A percentile compares a stretch with the other conserved stretches of the same genome.
phyloP scores from a whole-genome alignment of 2,797 vertebrate genomes.

The Pygocentrus nattereri region DNA sequence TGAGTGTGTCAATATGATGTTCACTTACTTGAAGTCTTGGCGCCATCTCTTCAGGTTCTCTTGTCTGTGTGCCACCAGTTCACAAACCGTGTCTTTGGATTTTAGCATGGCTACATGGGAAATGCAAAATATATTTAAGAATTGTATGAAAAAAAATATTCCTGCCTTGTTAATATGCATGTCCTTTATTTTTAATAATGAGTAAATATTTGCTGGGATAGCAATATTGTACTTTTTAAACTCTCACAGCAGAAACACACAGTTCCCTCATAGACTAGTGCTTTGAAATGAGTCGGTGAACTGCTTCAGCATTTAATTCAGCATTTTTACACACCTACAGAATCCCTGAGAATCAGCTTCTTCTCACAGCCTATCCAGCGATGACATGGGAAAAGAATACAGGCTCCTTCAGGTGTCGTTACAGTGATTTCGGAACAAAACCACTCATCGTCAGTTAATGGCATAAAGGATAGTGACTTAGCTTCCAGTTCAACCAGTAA shows the following conservation, averaged over 20 bases:
- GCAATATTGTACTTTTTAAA: not conserved
- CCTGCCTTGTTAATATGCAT: too few species aligned
- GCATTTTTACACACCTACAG: slow-evolving; percentile 21
- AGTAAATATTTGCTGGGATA: not conserved
- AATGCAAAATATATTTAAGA: not conserved
- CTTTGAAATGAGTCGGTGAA: not conserved
- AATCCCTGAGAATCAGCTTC: slow-evolving; percentile 9
- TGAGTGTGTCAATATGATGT: too few species aligned
- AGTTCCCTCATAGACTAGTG: too few species aligned
- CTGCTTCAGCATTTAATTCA: not conserved
- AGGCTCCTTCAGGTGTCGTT: slow-evolving; percentile 23
- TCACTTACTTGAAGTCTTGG: slow-evolving; percentile 3
- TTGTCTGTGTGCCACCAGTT: slow-evolving; percentile 9
- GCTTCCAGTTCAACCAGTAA: slow-evolving; percentile 32
- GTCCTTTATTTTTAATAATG: too few species aligned
- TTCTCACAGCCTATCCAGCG: slow-evolving; percentile 28
- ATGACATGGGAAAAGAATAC: slow-evolving; percentile 23
- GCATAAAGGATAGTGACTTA: not conserved
- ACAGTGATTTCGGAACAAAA: slow-evolving; percentile 44
- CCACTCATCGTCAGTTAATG: slow-evolving; percentile 34
- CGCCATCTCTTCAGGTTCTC: slow-evolving; percentile 6
- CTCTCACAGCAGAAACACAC: too few species aligned
- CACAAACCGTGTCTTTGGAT: not conserved
- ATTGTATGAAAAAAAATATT: too few species aligned
- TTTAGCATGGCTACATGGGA: not conserved